Evolutionary conservation across 2,888 invertebrate genomes (phyloP).

Genomic region (Tetheella fluctuosa): DNA sequence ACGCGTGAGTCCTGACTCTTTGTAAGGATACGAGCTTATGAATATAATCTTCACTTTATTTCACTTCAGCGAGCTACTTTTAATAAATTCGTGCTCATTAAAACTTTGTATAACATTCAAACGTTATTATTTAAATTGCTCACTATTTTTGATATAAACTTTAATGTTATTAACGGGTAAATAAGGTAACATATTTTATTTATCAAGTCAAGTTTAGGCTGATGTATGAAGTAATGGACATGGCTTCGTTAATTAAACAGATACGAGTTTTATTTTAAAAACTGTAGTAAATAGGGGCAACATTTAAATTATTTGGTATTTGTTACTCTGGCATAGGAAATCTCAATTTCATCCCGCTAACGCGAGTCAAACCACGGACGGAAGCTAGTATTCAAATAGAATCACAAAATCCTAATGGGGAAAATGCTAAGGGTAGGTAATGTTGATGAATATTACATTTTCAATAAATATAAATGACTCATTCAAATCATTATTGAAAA

Average conservation of each 20-base stretch:
- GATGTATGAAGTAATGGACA: no score
- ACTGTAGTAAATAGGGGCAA: no score
- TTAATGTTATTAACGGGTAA: not conserved
- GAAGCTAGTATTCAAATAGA: no score
- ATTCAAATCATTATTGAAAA: slow-evolving; percentile 9
- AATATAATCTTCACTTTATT: slow-evolving; percentile 10
- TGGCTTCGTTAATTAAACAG: no score
- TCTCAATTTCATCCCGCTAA: no score
- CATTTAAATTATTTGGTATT: no score
- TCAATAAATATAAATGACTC: not conserved
- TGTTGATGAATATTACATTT: not conserved
- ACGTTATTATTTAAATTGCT: not conserved
- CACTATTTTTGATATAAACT: not conserved
- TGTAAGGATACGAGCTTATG: slow-evolving; percentile 15
- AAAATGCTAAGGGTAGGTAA: no score
- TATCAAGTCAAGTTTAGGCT: no score
- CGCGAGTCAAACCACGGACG: no score
- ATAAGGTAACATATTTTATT: not conserved
- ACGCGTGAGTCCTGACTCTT: slow-evolving; percentile 18
- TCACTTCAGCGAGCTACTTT: slow-evolving; percentile 4
- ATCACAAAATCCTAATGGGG: no score
- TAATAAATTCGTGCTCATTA: slow-evolving; percentile 12
- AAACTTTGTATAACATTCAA: slow-evolving; percentile 12
- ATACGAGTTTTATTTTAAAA: no score
- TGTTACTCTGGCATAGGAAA: no score